Evolutionary conservation across 2,888 invertebrate species (phyloP).

Genomic region (Diplolepis rosae): DNA sequence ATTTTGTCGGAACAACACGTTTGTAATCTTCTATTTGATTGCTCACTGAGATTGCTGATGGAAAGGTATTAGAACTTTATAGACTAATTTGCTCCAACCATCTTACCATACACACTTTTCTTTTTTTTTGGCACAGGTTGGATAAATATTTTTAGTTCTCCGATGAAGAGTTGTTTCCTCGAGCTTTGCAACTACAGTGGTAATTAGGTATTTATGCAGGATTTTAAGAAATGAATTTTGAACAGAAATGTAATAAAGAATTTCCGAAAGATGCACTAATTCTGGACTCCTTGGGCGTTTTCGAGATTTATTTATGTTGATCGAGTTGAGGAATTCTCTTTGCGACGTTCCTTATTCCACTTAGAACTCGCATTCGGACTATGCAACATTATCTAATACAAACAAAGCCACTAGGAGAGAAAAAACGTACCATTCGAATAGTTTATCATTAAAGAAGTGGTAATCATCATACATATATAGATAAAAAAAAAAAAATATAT

Average conservation of each 20-base stretch:
- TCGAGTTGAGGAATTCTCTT: slow-evolving; percentile 57
- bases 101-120: too few relatives aligned
- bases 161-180: slow-evolving; percentile 9
- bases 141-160: not conserved
- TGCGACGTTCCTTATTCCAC: slow-evolving; percentile 68
- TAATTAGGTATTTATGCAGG: slow-evolving; percentile 16
- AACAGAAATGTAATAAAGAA: slow-evolving; percentile 20
- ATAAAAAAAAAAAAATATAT: too few relatives aligned
- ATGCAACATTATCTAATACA: slow-evolving; percentile 57
- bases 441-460: slow-evolving; percentile 69
- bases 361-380: slow-evolving; percentile 67
- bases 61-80: not conserved
- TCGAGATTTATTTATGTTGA: slow-evolving; percentile 46
- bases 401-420: slow-evolving; percentile 69
- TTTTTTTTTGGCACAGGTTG: slow-evolving; percentile 13
- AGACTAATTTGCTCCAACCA: too few relatives aligned
- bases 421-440: slow-evolving; percentile 65
- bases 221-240: slow-evolving; percentile 18
- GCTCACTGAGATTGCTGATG: not conserved
- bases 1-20: not conserved
- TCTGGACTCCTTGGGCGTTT: slow-evolving; percentile 32
- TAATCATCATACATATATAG: slow-evolving; percentile 70
- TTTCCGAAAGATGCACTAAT: slow-evolving; percentile 10
- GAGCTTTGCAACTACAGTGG: not conserved
- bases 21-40: not conserved